A percentile compares a stretch with the other conserved stretches of the same genome.
phyloP scores from a whole-genome alignment of 2,797 vertebrate genomes.

The Microchirus variegatus region DNA sequence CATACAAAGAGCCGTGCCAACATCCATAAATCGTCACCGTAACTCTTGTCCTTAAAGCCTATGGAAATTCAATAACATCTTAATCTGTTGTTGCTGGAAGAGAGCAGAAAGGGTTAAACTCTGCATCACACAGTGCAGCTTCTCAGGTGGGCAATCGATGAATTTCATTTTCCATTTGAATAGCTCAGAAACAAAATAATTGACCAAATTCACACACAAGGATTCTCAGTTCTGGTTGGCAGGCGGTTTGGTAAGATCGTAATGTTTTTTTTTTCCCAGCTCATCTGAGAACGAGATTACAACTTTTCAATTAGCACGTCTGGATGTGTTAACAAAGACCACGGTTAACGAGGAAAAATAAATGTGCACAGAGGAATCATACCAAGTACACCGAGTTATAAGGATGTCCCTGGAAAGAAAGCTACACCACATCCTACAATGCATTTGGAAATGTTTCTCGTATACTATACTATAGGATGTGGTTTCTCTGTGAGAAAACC shows the following conservation, averaged over 20 bases:
- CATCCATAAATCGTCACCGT: not conserved
- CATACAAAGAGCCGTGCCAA: not conserved
- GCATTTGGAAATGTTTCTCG: too few species aligned
- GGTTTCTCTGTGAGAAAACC: not conserved
- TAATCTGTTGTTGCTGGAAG: not conserved
- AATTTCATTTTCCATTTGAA: conserved; percentile 57
- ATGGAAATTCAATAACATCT: conserved; percentile 3
- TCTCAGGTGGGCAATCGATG: too few species aligned
- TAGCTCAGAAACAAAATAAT: conserved; percentile 33
- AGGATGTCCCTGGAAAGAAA: too few species aligned
- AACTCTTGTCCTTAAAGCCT: not conserved
- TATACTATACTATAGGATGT: not conserved
- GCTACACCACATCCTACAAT: too few species aligned
- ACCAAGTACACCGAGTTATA: too few species aligned
- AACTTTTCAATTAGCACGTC: conserved; percentile 1
- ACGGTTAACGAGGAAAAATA: not conserved
- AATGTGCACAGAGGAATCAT: not conserved
- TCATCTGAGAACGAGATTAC: not conserved
- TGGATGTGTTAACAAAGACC: not conserved
- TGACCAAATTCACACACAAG: conserved; percentile 19
- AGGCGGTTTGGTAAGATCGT: not conserved
- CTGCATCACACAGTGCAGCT: conserved; percentile 18
- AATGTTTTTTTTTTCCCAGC: not conserved
- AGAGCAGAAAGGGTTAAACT: conserved; percentile 22
- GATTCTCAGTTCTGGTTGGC: not conserved